Conservation (phyloP, 2,113 vertebrate genomes). For the Sorex fumeus region DNA sequence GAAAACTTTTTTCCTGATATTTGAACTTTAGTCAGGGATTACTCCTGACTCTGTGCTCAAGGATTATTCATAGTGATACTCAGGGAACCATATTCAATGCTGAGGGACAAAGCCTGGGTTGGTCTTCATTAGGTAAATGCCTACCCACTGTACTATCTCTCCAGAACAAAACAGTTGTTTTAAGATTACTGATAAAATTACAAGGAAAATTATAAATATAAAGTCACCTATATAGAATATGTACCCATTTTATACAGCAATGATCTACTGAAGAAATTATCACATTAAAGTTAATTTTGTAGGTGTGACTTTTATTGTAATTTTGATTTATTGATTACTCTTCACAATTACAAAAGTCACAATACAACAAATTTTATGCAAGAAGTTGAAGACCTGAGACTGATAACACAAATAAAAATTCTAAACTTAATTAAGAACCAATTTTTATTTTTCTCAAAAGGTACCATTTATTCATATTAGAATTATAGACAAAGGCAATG, state of each 20-base stretch:
- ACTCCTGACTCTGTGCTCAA: too few species aligned
- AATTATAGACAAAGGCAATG: neutral
- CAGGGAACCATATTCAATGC: too few species aligned
- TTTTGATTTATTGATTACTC: constrained; percentile 4
- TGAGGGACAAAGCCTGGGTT: too few species aligned
- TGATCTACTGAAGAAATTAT: neutral
- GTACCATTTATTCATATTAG: neutral
- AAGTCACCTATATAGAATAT: neutral
- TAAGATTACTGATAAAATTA: neutral
- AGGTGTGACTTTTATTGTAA: neutral
- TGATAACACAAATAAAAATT: neutral
- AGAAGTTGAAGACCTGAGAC: neutral
- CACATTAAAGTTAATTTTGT: constrained; percentile 26
- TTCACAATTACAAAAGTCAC: constrained; percentile 38
- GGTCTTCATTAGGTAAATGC: too few species aligned
- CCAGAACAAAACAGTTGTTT: too few species aligned
- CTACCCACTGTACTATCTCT: too few species aligned
- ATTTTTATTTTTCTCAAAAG: neutral
- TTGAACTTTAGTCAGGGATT: too few species aligned
- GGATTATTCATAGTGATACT: too few species aligned
- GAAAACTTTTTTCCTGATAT: neutral
- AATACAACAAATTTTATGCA: neutral
- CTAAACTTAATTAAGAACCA: neutral
- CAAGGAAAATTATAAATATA: constrained; percentile 4
- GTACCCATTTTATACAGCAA: neutral